Evolutionary conservation across 2,797 vertebrate genomes (phyloP).

Genomic region (Parambassis ranga): DNA sequence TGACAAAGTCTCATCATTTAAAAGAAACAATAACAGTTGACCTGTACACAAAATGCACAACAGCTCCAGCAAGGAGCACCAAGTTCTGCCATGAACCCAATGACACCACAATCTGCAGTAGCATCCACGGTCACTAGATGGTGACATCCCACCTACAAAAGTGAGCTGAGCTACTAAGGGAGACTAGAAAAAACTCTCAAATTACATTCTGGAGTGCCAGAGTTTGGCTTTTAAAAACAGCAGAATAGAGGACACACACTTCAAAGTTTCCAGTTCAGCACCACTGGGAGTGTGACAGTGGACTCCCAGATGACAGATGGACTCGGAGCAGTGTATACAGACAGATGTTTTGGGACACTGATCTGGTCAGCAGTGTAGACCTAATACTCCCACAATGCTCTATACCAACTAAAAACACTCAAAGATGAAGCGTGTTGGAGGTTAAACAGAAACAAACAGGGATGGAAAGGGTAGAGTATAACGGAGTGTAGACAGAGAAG

Average conservation of each 20-base stretch:
- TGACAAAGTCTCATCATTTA: not conserved
- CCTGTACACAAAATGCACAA: conserved; percentile 46
- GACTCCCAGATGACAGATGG: conserved; percentile 66
- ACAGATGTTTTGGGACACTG: conserved; percentile 73
- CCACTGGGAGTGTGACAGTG: conserved; percentile 41
- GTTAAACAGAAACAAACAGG: not conserved
- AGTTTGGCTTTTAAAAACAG: conserved; percentile 61
- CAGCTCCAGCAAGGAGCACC: conserved; percentile 60
- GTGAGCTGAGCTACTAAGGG: conserved; percentile 14
- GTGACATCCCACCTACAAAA: conserved; percentile 44
- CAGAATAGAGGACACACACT: conserved; percentile 63
- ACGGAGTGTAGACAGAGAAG: not conserved
- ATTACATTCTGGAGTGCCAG: conserved; percentile 57
- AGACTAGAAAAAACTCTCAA: conserved; percentile 45
- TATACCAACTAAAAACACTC: conserved; percentile 18
- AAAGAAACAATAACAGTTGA: conserved; percentile 32
- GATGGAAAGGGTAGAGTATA: not conserved
- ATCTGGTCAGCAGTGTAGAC: conserved; percentile 53
- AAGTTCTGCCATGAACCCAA: conserved; percentile 73
- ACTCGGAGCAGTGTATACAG: conserved; percentile 54
- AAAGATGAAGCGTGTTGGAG: not conserved
- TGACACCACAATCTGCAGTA: conserved; percentile 65
- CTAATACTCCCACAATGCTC: conserved; percentile 4
- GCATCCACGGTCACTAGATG: conserved; percentile 56
- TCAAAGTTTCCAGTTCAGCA: conserved; percentile 67